A percentile compares a stretch with the other conserved stretches of the same genome.
These are phyloP conservation scores for Ischnura elegans DNA, from an alignment of 2,888 invertebrate genomes.

Conservation along the genomic window DNA sequence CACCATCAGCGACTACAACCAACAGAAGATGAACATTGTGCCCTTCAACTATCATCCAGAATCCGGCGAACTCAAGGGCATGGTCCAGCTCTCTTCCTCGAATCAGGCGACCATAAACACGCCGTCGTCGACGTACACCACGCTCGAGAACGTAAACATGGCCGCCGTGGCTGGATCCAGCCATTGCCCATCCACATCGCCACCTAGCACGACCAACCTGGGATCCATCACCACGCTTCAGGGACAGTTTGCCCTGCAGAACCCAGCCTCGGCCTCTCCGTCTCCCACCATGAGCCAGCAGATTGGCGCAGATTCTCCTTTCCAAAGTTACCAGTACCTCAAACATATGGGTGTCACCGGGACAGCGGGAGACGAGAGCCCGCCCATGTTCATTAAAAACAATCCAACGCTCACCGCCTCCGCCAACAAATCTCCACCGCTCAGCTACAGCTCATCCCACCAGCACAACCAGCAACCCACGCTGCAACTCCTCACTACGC, in stretches of 20 bases:
- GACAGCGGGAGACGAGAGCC: slow-evolving; percentile 79
- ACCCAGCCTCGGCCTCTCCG: slow-evolving; percentile 70
- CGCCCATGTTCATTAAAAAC: slow-evolving; percentile 81
- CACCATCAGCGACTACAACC: neutral
- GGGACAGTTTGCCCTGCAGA: slow-evolving; percentile 70
- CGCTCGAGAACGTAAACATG: slow-evolving; percentile 82
- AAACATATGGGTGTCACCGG: neutral
- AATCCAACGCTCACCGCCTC: slow-evolving; percentile 85
- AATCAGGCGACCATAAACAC: slow-evolving; percentile 72
- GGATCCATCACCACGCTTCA: slow-evolving; percentile 47
- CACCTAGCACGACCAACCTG: neutral
- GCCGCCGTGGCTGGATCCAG: neutral
- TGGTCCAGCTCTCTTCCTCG: slow-evolving; percentile 42
- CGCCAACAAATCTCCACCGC: slow-evolving; percentile 73
- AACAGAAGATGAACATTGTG: slow-evolving; percentile 72
- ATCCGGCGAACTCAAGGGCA: slow-evolving; percentile 30
- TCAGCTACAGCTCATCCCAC: slow-evolving; percentile 77
- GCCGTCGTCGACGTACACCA: slow-evolving; percentile 81
- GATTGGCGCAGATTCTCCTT: slow-evolving; percentile 64
- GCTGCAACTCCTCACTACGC: slow-evolving; percentile 72
- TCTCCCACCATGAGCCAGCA: slow-evolving; percentile 76
- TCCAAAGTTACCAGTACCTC: neutral
- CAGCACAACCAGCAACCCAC: slow-evolving; percentile 77
- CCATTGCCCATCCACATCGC: neutral
- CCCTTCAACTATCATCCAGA: slow-evolving; percentile 72